Percentiles rank a stretch among this genome's conserved stretches.
These are phyloP conservation scores for Paratilapia polleni DNA, from an alignment of 2,113 vertebrate genomes.

Conservation along the genomic window DNA sequence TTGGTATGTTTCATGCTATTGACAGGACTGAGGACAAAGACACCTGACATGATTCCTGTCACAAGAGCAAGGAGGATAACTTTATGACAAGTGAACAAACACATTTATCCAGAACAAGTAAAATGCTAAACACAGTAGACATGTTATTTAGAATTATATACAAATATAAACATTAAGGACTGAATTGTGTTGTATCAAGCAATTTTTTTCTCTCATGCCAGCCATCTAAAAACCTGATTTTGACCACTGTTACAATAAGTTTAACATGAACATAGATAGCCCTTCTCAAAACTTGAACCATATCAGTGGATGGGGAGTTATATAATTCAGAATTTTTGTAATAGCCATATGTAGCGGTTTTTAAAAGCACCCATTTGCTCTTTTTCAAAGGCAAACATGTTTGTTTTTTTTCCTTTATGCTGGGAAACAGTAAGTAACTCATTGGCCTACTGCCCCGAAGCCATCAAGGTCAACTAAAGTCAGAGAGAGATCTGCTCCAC, in stretches of 20 bases:
- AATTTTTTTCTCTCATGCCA: neutral
- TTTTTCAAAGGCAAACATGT: neutral
- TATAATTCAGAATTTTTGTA: neutral
- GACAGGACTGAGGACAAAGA: constrained; percentile 32
- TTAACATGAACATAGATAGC: neutral
- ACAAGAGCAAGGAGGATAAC: neutral
- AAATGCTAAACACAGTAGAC: neutral
- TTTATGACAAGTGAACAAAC: neutral
- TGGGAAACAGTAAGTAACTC: neutral
- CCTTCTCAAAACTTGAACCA: neutral
- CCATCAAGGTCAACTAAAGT: constrained; percentile 9
- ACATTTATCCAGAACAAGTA: neutral
- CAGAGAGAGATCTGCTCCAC: neutral
- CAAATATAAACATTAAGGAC: neutral
- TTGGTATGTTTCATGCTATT: constrained; percentile 19
- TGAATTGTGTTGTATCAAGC: neutral
- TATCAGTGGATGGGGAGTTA: neutral
- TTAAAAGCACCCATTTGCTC: neutral
- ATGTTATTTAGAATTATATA: neutral
- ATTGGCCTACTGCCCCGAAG: constrained; percentile 28
- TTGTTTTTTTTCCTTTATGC: neutral
- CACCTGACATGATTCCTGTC: constrained; percentile 11
- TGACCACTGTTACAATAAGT: neutral
- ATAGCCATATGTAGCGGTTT: too few relatives aligned
- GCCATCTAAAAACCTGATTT: neutral